phyloP scores from a whole-genome alignment of 2,113 vertebrate species.

The Crotalus helleri region DNA sequence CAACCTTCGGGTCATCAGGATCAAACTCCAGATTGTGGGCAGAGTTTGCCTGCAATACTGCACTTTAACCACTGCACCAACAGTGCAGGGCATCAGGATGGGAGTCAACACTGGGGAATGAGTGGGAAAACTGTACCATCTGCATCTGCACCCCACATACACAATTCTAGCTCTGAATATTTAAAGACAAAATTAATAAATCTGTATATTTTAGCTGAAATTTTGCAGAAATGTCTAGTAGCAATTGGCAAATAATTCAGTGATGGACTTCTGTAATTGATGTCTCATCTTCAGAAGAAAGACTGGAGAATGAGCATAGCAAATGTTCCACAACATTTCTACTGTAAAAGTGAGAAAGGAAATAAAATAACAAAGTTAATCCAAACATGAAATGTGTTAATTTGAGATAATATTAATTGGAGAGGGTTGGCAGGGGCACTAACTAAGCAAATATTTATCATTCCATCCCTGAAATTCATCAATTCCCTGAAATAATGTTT shows the following conservation, averaged over 20 bases:
- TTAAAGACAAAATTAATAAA: neutral
- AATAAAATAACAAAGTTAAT: neutral
- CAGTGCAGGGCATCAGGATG: neutral
- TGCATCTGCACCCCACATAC: too few relatives aligned
- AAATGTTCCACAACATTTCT: neutral
- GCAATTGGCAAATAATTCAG: neutral
- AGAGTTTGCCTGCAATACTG: neutral
- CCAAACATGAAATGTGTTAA: neutral
- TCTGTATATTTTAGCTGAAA: neutral
- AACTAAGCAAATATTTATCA: neutral
- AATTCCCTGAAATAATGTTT: neutral
- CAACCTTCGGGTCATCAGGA: neutral
- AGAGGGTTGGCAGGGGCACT: accelerated
- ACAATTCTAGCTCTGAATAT: neutral
- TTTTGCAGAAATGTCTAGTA: neutral
- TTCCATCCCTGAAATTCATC: neutral
- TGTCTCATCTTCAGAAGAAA: neutral
- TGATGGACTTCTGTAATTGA: neutral
- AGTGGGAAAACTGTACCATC: neutral
- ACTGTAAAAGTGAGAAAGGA: neutral
- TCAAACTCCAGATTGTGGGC: neutral
- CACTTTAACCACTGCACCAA: neutral
- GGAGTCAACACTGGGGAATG: neutral
- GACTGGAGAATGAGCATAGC: neutral
- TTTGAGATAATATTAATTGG: neutral